These are phyloP conservation scores for Ciconia stormi DNA, from an alignment of 2,113 vertebrate genomes.

Conservation along the genomic window DNA sequence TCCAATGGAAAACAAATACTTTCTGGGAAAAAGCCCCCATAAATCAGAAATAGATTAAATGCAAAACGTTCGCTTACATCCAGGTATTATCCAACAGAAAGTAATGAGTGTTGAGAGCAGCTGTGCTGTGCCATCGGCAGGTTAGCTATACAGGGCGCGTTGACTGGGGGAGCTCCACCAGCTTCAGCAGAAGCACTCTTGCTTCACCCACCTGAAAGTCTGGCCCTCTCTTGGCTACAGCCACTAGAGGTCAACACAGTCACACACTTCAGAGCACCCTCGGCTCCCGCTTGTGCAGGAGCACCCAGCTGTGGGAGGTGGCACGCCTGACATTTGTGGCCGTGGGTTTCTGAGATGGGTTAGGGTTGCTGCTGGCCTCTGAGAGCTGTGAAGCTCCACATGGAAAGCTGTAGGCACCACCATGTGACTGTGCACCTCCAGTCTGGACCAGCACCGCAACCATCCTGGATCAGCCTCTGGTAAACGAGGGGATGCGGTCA, in stretches of 20 bases:
- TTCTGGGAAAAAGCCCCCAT: not conserved
- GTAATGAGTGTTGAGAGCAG: rapidly evolving
- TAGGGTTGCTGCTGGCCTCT: not conserved
- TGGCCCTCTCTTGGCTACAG: not conserved
- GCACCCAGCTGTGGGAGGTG: rapidly evolving
- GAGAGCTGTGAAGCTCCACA: rapidly evolving
- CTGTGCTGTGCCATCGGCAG: not conserved
- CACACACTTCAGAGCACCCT: not conserved
- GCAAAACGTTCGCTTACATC: not conserved
- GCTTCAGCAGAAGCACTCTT: not conserved
- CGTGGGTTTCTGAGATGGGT: rapidly evolving
- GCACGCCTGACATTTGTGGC: rapidly evolving
- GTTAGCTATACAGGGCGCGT: rapidly evolving
- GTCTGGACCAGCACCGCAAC: not conserved
- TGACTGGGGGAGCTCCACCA: not conserved
- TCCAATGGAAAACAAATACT: not conserved
- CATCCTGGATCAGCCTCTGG: rapidly evolving
- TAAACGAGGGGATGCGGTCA: too few species aligned
- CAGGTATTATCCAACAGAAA: not conserved
- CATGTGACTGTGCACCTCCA: not conserved
- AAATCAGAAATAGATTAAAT: not conserved
- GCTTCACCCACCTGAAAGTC: not conserved
- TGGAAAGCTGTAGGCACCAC: not conserved
- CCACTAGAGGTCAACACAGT: constrained; percentile 47
- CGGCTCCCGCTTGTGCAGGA: not conserved